Evolutionary conservation across 2,888 invertebrate species (phyloP).

Genomic region (Tubiluchus corallicola): DNA sequence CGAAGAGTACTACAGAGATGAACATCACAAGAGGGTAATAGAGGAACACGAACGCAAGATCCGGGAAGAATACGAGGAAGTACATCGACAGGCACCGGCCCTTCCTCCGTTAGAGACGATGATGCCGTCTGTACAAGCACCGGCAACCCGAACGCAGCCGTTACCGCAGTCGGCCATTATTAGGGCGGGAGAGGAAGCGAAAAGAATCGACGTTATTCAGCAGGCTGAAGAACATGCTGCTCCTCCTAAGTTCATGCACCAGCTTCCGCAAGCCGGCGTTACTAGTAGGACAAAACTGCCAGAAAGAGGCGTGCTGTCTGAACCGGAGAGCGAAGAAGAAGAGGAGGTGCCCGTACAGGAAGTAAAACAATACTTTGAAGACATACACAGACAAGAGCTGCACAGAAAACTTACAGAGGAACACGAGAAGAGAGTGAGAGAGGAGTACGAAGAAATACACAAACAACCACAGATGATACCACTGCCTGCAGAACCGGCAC

Average conservation of each 20-base stretch:
- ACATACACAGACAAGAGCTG: background rate
- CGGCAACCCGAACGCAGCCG: background rate
- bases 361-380: no score
- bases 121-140: background rate
- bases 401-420: background rate
- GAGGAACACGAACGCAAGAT: conserved; percentile 1
- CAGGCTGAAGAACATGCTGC: background rate
- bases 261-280: background rate
- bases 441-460: conserved; percentile 3
- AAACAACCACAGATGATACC: background rate
- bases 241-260: background rate
- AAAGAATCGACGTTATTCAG: background rate
- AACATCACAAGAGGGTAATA: conserved; percentile 1
- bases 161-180: background rate
- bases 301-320: background rate
- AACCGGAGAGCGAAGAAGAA: background rate
- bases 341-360: no score
- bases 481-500: no score
- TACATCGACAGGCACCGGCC: background rate
- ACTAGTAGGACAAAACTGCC: background rate
- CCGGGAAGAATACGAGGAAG: conserved; percentile 1
- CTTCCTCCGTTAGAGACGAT: no score
- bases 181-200: background rate
- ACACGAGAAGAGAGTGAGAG: conserved; percentile 1
- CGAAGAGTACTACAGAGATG: background rate